Evolutionary conservation across 1,140 invertebrate genomes (phyloP).

Genomic region (Metopolophium dirhodum): DNA sequence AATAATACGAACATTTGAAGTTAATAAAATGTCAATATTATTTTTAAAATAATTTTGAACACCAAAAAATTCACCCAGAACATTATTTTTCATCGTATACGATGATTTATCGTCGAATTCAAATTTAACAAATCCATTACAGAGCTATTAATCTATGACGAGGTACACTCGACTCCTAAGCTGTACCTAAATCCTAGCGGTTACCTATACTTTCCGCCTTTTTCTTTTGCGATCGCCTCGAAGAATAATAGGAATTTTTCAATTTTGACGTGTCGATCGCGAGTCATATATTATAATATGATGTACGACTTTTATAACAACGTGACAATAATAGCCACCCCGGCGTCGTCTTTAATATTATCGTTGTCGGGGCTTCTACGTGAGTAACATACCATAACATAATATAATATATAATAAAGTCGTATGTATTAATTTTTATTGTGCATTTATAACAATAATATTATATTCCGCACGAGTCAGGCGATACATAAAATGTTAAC

Average conservation of each 20-base stretch:
- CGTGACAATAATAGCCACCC: background rate
- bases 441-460: background rate
- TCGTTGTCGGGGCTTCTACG: background rate
- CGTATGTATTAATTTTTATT: background rate
- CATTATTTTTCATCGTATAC: background rate
- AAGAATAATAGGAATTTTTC: background rate
- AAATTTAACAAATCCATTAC: background rate
- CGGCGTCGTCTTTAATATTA: background rate
- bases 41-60: background rate
- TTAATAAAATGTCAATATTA: background rate
- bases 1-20: background rate
- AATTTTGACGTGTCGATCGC: background rate
- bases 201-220: background rate
- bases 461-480: background rate
- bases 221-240: background rate
- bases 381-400: conserved; percentile 1
- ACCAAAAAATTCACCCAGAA: background rate
- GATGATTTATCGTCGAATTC: background rate
- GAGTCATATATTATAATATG: background rate
- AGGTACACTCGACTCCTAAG: no score
- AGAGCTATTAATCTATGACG: background rate
- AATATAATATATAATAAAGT: background rate
- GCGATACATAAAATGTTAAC: background rate
- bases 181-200: background rate
- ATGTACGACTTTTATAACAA: background rate